Conservation (phyloP, 2,113 vertebrate genomes). For the Gambusia affinis region DNA sequence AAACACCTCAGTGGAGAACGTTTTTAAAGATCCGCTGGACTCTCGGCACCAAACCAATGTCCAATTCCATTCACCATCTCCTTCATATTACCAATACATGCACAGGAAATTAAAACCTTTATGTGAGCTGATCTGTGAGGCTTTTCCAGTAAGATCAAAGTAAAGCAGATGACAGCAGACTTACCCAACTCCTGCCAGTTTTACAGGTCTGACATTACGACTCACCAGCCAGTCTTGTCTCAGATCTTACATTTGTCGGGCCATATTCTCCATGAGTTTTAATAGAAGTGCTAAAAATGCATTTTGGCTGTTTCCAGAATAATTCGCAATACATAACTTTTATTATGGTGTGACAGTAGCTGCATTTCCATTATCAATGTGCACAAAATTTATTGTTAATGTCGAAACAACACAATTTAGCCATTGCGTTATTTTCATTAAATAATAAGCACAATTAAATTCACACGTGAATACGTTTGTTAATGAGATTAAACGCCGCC, state of each 20-base stretch:
- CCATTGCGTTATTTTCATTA: too few relatives aligned
- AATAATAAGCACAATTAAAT: too few relatives aligned
- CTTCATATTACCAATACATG: background rate
- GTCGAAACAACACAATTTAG: too few relatives aligned
- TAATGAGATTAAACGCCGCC: too few relatives aligned
- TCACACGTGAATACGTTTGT: too few relatives aligned
- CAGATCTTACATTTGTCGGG: slow-evolving; percentile 2
- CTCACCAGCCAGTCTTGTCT: background rate
- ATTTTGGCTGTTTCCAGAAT: slow-evolving; percentile 13
- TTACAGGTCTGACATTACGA: slow-evolving; percentile 1
- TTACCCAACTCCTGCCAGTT: background rate
- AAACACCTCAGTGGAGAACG: background rate
- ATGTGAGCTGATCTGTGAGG: background rate
- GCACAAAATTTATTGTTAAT: too few relatives aligned
- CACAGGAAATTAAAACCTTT: background rate
- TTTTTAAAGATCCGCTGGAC: background rate
- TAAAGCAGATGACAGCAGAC: background rate
- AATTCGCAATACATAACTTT: slow-evolving; percentile 3
- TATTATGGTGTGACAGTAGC: background rate
- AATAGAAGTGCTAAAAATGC: background rate
- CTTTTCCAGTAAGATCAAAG: background rate
- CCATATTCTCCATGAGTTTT: background rate
- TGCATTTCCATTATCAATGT: too few relatives aligned
- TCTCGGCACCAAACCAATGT: background rate
- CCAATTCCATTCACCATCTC: background rate